A percentile compares a stretch with the other conserved stretches of the same genome.
Conservation (phyloP, 2,113 vertebrate genomes). For the Phyllostomus hastatus region DNA sequence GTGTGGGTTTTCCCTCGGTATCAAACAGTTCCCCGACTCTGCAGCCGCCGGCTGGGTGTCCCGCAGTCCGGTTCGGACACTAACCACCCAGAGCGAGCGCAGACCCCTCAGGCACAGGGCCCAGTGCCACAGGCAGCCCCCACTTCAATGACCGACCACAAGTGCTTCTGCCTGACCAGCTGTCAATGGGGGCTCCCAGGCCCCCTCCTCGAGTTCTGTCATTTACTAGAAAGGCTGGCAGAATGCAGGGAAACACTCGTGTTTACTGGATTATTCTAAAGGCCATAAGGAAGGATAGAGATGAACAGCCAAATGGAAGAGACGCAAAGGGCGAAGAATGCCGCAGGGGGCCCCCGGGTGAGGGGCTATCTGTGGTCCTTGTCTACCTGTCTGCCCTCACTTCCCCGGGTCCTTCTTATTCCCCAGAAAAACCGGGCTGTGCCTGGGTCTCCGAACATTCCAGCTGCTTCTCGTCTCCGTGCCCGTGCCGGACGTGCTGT, state of each 20-base stretch:
- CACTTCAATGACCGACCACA: neutral
- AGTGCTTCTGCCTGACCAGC: neutral
- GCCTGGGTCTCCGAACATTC: neutral
- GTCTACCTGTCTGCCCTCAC: neutral
- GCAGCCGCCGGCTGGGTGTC: neutral
- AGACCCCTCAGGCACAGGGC: neutral
- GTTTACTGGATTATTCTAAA: neutral
- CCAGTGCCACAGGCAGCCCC: neutral
- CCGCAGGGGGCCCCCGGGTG: neutral
- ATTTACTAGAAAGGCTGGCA: neutral
- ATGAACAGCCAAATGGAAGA: neutral
- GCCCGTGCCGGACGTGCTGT: neutral
- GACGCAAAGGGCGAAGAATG: neutral
- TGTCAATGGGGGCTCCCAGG: neutral
- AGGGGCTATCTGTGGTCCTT: neutral
- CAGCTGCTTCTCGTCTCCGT: neutral
- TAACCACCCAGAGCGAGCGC: neutral
- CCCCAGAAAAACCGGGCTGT: neutral
- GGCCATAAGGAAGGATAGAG: neutral
- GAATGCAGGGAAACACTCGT: neutral
- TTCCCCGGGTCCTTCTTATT: neutral
- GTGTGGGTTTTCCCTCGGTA: neutral
- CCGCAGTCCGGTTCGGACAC: neutral
- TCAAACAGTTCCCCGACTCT: neutral
- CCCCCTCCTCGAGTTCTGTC: neutral